These are phyloP conservation scores for Planiliza haematocheilus DNA, from an alignment of 2,113 vertebrate genomes.

Conservation along the genomic window DNA sequence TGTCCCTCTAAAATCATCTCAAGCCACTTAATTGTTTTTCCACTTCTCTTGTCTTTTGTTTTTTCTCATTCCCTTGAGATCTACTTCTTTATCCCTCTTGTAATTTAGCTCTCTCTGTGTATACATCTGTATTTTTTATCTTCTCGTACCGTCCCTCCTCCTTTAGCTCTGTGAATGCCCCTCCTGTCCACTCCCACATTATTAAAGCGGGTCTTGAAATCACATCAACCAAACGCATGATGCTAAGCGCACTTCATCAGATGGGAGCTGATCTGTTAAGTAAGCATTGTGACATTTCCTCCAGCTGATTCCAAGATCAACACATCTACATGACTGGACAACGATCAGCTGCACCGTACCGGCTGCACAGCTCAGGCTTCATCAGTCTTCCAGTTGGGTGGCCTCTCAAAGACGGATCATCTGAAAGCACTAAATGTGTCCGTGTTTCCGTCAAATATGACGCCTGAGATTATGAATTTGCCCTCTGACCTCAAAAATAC, in stretches of 20 bases:
- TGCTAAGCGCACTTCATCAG: constrained; percentile 22
- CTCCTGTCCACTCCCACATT: constrained; percentile 18
- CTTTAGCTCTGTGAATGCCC: constrained; percentile 11
- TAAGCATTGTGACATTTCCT: constrained; percentile 49
- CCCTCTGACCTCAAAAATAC: too few relatives aligned
- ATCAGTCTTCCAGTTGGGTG: constrained; percentile 20
- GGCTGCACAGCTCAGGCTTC: not conserved
- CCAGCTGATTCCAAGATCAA: constrained; percentile 45
- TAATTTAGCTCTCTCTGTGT: constrained; percentile 3
- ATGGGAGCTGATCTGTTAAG: constrained; percentile 33
- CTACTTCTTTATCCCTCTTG: not conserved
- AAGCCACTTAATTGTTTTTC: constrained; percentile 31
- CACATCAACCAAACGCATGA: constrained; percentile 31
- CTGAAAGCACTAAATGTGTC: not conserved
- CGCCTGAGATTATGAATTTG: not conserved
- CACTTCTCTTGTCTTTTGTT: constrained; percentile 21
- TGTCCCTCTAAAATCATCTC: constrained; percentile 26
- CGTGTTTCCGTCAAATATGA: not conserved
- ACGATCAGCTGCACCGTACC: constrained; percentile 9
- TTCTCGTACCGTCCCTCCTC: not conserved
- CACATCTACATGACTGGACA: constrained; percentile 3
- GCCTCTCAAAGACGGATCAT: constrained; percentile 11
- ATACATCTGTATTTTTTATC: constrained; percentile 26
- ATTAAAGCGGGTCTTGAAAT: constrained; percentile 49
- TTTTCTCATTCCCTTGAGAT: not conserved